Evolutionary conservation across 1,140 invertebrate species (phyloP), one percentile per base, ranked within the genome.

Genomic region (Macrocentrus cingulum): DNA sequence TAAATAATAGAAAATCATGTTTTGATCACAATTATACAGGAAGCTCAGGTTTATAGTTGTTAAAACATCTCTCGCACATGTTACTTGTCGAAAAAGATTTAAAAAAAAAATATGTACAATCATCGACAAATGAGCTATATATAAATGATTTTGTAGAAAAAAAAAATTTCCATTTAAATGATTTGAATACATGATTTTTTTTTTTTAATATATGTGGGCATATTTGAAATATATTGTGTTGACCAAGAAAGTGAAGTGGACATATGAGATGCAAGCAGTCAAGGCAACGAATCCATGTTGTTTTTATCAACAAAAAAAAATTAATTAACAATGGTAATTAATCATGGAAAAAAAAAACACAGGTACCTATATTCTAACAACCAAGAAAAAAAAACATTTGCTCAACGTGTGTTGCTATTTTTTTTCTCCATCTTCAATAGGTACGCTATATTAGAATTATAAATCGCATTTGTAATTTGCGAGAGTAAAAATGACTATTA

Each of bases 401-500:
- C n/a, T 20, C n/a, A 25, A 25, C 37, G 13, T 23, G n/a, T 39
- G 50, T 41, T 53, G 37, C 37, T 53, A 41, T 53, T 23, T 37
- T 16, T 53, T 13, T 23, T 41, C 42, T 53, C 42, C n/a, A 53
- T 41, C 36, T 53, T 41, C 25, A 41, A 39, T 53, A 53, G 36
- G 51, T 39, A n/a, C 42, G 15, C 22, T 39, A 8, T 11, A 16
- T 39, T 22, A 53, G 19, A n/a, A n/a, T n/a, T 53, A 41, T 37
- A 20, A 13, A 19, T 41, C 34, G 19, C 16, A 53, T 53, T 53
- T 9, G 19, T 19, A 18, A 41, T 53, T 39, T 41, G n/a, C 19
- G 19, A 53, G 46, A 23, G 36, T 15, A 48, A 23, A 25, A 48
- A 23, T n/a, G 22, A 48, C 7, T 25, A 48, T 39, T 39, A 39